Evolutionary conservation across 1,140 invertebrate genomes (phyloP).

Genomic region (Andricus grossulariae): DNA sequence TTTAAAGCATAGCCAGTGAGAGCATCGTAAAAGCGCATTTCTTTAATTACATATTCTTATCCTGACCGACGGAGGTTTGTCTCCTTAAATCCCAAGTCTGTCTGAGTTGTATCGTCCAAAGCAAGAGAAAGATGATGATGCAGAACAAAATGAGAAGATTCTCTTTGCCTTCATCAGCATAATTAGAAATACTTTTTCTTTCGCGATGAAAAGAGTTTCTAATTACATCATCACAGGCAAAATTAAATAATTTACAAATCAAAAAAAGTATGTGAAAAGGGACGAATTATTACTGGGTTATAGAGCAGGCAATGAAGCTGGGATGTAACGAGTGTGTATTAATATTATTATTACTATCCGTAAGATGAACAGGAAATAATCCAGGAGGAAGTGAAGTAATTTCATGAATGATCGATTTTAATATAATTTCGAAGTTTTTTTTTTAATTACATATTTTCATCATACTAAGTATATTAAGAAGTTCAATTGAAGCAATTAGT

Average conservation of each 20-base stretch:
- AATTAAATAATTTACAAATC: slow-evolving; percentile 18
- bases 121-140: slow-evolving; percentile 13
- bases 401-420: too few relatives aligned
- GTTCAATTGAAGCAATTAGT: too few relatives aligned
- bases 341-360: too few relatives aligned
- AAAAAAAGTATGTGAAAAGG: slow-evolving; percentile 13
- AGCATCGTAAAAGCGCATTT: background rate
- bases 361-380: too few relatives aligned
- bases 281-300: background rate
- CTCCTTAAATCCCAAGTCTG: background rate
- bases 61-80: slow-evolving; percentile 9
- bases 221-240: background rate
- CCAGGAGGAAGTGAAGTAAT: too few relatives aligned
- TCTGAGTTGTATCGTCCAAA: slow-evolving; percentile 10
- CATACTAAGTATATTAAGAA: too few relatives aligned
- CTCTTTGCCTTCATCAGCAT: background rate
- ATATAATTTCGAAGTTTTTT: too few relatives aligned
- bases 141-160: background rate
- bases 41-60: background rate
- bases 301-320: slow-evolving; percentile 1
- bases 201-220: slow-evolving; percentile 14
- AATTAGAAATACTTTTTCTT: background rate
- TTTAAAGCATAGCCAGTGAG: background rate
- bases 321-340: background rate
- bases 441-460: too few relatives aligned